Evolutionary conservation across 1,140 invertebrate species (phyloP), one percentile per base, ranked within the genome.

Genomic region (Bombyx mandarina): DNA sequence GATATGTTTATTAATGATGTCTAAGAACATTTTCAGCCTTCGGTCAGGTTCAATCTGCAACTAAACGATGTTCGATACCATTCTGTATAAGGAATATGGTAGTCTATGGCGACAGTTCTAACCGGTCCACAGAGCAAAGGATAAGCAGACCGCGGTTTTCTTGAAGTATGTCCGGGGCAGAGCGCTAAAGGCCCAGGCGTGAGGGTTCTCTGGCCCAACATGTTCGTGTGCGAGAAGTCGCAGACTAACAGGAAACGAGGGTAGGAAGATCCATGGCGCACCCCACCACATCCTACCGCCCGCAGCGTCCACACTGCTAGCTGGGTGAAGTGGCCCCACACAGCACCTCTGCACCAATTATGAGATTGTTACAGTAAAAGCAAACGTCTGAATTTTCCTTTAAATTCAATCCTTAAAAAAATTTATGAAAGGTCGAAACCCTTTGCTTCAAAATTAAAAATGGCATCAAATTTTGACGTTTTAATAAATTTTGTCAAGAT

Each of bases 201-300:
- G 0, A 86, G 48, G 5, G 83, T 86, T 42, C 63, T 65, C 60
- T 86, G 77, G 0, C 81, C 83, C 49, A 86, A 62, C 83, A 86
- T 86, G 58, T 86, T 86, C 0, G 81, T 86, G 65, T 86, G 83
- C 0, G 83, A 86, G 70, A 83, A 86, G 62, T 86, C 81, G 22
- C 83, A 86, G 8, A 84, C 81, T 2, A 86, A 61, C 22, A 86
- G 57, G 44, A 84, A 56, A 0, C 74, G 70, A 0, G 71, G 66
- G 8, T 74, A 61, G 4, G 58, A 44, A 0, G 57, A 52, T 0
- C 77, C 79, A 55, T 86, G 77, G 4, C 66, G 64, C 1, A 77
- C 77, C 0, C 78, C 83, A 0, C 79, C 83, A 54, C 83, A 86
- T 0, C 83, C 83, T 0, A 82, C 71, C 0, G 78, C 81, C 1